These are phyloP conservation scores for Oncorhynchus mykiss DNA, from an alignment of 2,113 vertebrate genomes.

Conservation along the genomic window DNA sequence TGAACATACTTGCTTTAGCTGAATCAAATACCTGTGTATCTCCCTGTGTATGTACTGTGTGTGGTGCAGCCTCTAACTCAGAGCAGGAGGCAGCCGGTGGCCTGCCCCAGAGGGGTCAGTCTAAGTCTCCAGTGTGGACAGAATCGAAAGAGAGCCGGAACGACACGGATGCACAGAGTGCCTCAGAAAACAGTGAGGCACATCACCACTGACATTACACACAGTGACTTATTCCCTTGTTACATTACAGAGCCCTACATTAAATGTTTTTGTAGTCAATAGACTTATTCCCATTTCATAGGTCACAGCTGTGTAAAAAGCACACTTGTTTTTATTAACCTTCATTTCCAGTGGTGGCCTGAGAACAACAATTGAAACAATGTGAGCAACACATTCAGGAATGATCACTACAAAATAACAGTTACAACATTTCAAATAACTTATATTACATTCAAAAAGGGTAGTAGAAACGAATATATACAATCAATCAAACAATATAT, in stretches of 20 bases:
- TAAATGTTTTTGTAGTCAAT: neutral
- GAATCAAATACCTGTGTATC: too few species aligned
- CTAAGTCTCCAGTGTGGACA: constrained; percentile 76
- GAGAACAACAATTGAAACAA: too few species aligned
- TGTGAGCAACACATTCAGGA: too few species aligned
- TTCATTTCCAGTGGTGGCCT: too few species aligned
- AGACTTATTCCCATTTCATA: neutral
- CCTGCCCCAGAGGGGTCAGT: constrained; percentile 57
- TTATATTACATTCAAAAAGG: too few species aligned
- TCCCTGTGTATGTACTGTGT: neutral
- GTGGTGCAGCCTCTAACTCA: constrained; percentile 73
- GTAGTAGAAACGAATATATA: too few species aligned
- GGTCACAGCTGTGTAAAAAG: neutral
- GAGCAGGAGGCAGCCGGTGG: constrained; percentile 31
- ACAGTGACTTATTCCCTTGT: neutral
- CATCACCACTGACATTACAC: neutral
- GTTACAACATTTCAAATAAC: too few species aligned
- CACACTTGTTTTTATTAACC: neutral
- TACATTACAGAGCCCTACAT: neutral
- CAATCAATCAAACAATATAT: too few species aligned
- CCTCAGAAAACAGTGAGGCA: constrained; percentile 74
- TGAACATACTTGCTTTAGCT: too few species aligned
- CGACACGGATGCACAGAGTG: constrained; percentile 75
- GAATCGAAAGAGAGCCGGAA: constrained; percentile 80
- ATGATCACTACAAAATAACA: too few species aligned